Base-by-base conservation (phyloP, 2,888 invertebrate species). In the Xylophagus ater region DNA sequence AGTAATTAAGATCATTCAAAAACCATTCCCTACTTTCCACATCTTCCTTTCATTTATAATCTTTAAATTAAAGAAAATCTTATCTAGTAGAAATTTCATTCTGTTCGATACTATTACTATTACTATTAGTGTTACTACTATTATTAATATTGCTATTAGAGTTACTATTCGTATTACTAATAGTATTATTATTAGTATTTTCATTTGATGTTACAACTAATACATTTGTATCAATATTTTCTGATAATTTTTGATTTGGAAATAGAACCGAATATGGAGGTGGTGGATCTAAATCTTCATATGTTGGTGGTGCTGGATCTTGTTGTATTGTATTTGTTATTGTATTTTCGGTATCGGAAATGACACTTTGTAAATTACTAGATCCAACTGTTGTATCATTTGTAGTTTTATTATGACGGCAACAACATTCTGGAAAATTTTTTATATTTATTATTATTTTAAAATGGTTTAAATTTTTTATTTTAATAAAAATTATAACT, bases 181-280 rank as follows among this genome's bases (percentile, higher is more conserved):
- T 8, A 60, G 38, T 13, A 53, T 56, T 14, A 49, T 53, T 29
- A 50, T 58, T n/a, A n/a, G n/a, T n/a, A n/a, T n/a, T n/a, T n/a
- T n/a, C 35, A 58, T 19, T 20, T 5, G 32, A 21, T 20, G 31
- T 17, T 19, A 21, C 14, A 13, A 14, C 20, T n/a, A 23, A 23
- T 23, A 17, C 8, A 18, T 34, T 29, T 10, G 12, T 13, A 18
- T 10, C 12, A 15, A n/a, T n/a, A n/a, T 9, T 28, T 7, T n/a
- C 55, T 18, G 55, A 51, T 4, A 58, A 56, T 48, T 64, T 64
- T 43, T 63, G 62, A 41, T 61, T 60, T 44, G 79, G 79, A 62
- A 80, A 80, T 2, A 80, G 65, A 1, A 74, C 73, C 32, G 72
- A 73, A 57, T 80, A 80, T 1, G 78, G 70, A 0, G 79, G 79